A percentile compares a stretch with the other conserved stretches of the same genome.
These are phyloP conservation scores for Fragum whitleyi DNA, from an alignment of 2,888 invertebrate species.

Conservation along the genomic window DNA sequence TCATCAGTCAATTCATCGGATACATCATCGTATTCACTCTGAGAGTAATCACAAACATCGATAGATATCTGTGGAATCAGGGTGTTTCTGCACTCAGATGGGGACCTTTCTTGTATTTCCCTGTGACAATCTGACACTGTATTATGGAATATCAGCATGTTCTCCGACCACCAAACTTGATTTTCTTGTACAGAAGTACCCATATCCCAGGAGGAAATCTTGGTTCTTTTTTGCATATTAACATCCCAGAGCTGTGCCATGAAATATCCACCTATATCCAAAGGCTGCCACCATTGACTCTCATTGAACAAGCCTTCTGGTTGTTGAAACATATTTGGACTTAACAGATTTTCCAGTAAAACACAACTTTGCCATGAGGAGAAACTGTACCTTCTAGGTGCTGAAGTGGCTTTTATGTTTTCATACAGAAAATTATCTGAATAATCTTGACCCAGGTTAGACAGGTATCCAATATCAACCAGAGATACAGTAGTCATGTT, in stretches of 20 bases:
- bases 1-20: constrained; percentile 47
- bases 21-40: constrained; percentile 46
- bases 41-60: constrained; percentile 56
- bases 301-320: constrained; percentile 9
- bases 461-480: constrained; percentile 54
- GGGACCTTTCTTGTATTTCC: neutral
- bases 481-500: constrained; percentile 48
- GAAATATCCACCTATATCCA: constrained; percentile 31
- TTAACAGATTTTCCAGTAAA: constrained; percentile 52
- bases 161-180: constrained; percentile 54
- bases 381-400: constrained; percentile 29
- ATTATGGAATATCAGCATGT: constrained; percentile 39
- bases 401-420: neutral
- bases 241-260: constrained; percentile 74
- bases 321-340: constrained; percentile 10
- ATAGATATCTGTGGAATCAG: constrained; percentile 70
- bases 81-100: constrained; percentile 53
- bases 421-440: constrained; percentile 12
- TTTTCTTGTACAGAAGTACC: constrained; percentile 29
- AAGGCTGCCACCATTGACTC: constrained; percentile 47
- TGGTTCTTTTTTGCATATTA: constrained; percentile 66
- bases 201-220: constrained; percentile 55
- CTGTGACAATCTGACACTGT: constrained; percentile 3
- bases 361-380: constrained; percentile 63
- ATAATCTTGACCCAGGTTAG: constrained; percentile 28